Evolutionary conservation across 1,140 invertebrate species (phyloP), one percentile per base, ranked within the genome.

Genomic region (Hestina assimilis): DNA sequence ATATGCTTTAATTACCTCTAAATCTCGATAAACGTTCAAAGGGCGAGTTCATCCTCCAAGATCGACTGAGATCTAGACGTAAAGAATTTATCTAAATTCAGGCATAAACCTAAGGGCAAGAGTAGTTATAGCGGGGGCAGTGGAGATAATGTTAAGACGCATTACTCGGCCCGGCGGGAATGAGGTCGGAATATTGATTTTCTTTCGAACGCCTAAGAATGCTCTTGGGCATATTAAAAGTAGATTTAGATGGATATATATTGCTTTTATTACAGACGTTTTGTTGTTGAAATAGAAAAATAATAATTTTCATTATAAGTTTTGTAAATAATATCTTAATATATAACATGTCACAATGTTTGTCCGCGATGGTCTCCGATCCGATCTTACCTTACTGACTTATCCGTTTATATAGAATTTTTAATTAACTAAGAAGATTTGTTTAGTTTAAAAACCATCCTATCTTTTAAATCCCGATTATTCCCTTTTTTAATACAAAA

Each of bases 181-280:
- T 52, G 43, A 31, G 41, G 28, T 45, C 41, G 21, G 29, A 24
- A 52, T 57, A 63, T 57, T 56, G 60, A 63, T 56, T 57, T 63
- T 63, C 48, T 40, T 46, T 26, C 14, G 41, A 52, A 41, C 26
- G 28, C 17, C 47, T 56, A 55, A 56, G 38, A 51, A 56, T 51
- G 41, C 59, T 52, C 53, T 40, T 52, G 52, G 51, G 52, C 40
- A 50, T 38, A 31, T 20, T 57, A 33, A 48, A 57, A 47, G 35
- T 40, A 41, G 48, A 40, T 52, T 52, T 52, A 35, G 24, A 41
- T 52, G 35, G 48, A 33, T 31, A 48, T 29, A 6, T 38, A 38
- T 48, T 35, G 19, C 28, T 48, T 48, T 33, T 35, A 17, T 3
- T 48, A 33, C 14, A 48, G 33, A 29, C 21, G 15, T 41, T 51